Percentiles rank a stretch among this genome's conserved stretches.
Evolutionary conservation across 2,888 invertebrate genomes (phyloP).

Genomic region (Eurytoma californica): DNA sequence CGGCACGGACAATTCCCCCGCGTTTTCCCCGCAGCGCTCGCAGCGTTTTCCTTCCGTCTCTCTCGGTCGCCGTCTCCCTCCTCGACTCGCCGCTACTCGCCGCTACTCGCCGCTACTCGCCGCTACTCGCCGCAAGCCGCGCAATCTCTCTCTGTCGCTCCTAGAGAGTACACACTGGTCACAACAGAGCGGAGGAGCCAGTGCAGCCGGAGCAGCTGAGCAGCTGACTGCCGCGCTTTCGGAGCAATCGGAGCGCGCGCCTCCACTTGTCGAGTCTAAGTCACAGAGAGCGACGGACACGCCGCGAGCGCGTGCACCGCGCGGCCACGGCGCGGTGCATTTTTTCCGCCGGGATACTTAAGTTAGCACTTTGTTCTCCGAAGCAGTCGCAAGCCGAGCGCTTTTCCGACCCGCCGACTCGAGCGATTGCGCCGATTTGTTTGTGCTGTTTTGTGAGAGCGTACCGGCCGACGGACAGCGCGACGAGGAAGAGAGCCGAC

Average conservation of each 20-base stretch:
- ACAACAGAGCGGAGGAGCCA: slow-evolving; percentile 59
- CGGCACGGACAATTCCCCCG: not conserved
- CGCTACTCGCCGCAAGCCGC: slow-evolving; percentile 42
- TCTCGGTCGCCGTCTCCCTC: not conserved
- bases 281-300: not conserved
- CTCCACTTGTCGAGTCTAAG: not conserved
- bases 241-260: slow-evolving; percentile 11
- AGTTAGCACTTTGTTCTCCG: not conserved
- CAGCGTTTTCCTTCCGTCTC: slow-evolving; percentile 7
- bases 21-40: not conserved
- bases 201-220: slow-evolving; percentile 70
- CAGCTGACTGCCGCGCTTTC: slow-evolving; percentile 69
- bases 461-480: not conserved
- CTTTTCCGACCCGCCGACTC: not conserved
- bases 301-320: slow-evolving; percentile 10
- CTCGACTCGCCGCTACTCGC: not conserved
- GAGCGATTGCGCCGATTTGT: not conserved
- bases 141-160: slow-evolving; percentile 32
- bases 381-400: too few species aligned
- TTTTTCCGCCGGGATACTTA: not conserved
- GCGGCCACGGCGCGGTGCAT: not conserved
- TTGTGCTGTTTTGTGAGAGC: slow-evolving; percentile 11
- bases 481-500: not conserved
- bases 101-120: slow-evolving; percentile 22
- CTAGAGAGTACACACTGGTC: slow-evolving; percentile 44